Percentiles rank a stretch among this genome's conserved stretches.
phyloP scores from a whole-genome alignment of 2,888 invertebrate species.

The Amblyteles armatorius region DNA sequence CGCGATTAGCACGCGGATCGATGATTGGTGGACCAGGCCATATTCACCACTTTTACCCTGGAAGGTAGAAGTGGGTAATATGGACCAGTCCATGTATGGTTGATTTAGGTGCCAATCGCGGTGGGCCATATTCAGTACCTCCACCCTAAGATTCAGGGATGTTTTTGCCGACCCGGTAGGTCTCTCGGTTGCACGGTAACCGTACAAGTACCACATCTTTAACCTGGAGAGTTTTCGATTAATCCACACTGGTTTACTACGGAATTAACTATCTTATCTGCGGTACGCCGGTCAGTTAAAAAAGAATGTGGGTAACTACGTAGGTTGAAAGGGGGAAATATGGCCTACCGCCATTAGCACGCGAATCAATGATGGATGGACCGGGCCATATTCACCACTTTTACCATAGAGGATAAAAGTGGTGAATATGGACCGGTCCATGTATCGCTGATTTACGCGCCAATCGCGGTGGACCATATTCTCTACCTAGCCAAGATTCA shows the following conservation, averaged over 20 bases:
- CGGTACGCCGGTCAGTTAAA: not conserved
- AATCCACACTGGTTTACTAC: not conserved
- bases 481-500: not conserved
- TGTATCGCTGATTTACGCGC: not conserved
- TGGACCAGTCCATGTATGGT: not conserved
- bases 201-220: slow-evolving; percentile 16
- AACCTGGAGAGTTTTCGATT: not conserved
- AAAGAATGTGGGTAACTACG: not conserved
- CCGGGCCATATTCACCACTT: too few species aligned
- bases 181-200: slow-evolving; percentile 27
- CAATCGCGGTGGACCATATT: not conserved
- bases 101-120: not conserved
- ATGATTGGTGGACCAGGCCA: too few species aligned
- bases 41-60: too few species aligned
- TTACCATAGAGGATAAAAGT: too few species aligned
- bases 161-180: not conserved
- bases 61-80: too few species aligned
- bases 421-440: not conserved
- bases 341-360: too few species aligned
- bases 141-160: not conserved
- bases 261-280: not conserved
- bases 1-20: too few species aligned
- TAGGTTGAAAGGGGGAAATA: not conserved
- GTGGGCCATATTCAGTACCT: not conserved
- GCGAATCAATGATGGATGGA: not conserved